phyloP scores from a whole-genome alignment of 1,140 invertebrate genomes.

The Bombus affinis region DNA sequence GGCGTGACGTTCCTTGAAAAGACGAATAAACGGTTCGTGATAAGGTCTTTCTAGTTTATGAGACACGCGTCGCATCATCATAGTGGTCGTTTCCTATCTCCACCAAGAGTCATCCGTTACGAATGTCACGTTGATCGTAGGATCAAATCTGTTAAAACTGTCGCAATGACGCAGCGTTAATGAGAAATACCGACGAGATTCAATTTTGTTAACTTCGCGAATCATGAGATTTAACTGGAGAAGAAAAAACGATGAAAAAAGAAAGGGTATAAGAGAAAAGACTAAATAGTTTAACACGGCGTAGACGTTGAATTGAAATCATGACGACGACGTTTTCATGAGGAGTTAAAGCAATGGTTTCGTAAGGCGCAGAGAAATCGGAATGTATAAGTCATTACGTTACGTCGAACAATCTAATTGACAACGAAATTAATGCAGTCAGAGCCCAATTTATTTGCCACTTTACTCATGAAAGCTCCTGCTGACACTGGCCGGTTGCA shows the following conservation, averaged over 20 bases:
- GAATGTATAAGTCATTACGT: slow-evolving; percentile 55
- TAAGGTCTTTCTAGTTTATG: slow-evolving; percentile 1
- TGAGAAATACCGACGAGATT: neutral
- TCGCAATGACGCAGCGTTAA: neutral
- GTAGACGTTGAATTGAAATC: slow-evolving; percentile 29
- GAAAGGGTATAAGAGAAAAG: neutral
- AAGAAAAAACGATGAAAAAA: too few relatives aligned
- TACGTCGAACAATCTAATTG: slow-evolving; percentile 65
- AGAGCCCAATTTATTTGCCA: slow-evolving; percentile 70
- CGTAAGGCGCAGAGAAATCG: slow-evolving; percentile 25
- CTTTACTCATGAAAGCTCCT: slow-evolving; percentile 59
- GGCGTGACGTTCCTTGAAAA: slow-evolving; percentile 64
- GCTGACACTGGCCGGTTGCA: slow-evolving; percentile 59
- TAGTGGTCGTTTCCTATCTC: neutral
- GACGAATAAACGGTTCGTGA: slow-evolving; percentile 49
- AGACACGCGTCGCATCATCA: slow-evolving; percentile 10
- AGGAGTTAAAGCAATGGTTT: neutral
- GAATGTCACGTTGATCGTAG: slow-evolving; percentile 28
- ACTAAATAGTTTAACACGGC: neutral
- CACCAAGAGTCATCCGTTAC: neutral
- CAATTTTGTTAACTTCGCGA: neutral
- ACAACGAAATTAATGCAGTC: slow-evolving; percentile 71
- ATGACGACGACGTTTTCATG: slow-evolving; percentile 35
- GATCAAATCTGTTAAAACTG: slow-evolving; percentile 17
- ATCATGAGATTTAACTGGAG: neutral